phyloP scores from a whole-genome alignment of 2,888 invertebrate genomes.

The Luperina testacea region DNA sequence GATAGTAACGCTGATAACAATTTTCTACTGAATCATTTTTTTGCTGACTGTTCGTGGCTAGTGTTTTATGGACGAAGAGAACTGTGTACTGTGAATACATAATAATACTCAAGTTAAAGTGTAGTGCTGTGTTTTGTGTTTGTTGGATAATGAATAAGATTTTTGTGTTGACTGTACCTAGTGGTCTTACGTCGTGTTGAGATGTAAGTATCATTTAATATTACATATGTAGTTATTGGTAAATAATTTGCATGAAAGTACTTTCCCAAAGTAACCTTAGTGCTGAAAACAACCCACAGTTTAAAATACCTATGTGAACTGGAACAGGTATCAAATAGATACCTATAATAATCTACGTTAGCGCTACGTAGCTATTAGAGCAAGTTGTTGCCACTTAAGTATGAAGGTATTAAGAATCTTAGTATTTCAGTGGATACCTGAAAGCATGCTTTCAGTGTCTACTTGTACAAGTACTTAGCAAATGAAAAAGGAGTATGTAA shows the following conservation, averaged over 20 bases:
- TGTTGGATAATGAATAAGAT: conserved; percentile 77
- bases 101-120: conserved; percentile 65
- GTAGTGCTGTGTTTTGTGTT: conserved; percentile 67
- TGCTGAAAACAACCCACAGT: background rate
- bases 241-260: background rate
- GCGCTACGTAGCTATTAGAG: too few species aligned
- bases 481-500: background rate
- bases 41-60: conserved; percentile 80
- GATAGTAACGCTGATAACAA: conserved; percentile 88
- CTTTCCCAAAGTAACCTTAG: background rate
- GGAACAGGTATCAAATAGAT: background rate
- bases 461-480: too few species aligned
- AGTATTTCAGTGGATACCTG: background rate
- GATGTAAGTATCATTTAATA: conserved; percentile 57
- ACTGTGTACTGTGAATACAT: conserved; percentile 67
- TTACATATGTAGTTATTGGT: background rate
- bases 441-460: background rate
- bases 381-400: background rate
- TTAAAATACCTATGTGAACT: background rate
- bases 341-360: background rate
- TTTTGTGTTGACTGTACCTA: conserved; percentile 70
- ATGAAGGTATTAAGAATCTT: background rate
- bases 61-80: conserved; percentile 72
- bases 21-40: conserved; percentile 83
- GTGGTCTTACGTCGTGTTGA: conserved; percentile 54